Base-by-base conservation (phyloP, 1,140 invertebrate species). In the Dendroctonus valens region DNA sequence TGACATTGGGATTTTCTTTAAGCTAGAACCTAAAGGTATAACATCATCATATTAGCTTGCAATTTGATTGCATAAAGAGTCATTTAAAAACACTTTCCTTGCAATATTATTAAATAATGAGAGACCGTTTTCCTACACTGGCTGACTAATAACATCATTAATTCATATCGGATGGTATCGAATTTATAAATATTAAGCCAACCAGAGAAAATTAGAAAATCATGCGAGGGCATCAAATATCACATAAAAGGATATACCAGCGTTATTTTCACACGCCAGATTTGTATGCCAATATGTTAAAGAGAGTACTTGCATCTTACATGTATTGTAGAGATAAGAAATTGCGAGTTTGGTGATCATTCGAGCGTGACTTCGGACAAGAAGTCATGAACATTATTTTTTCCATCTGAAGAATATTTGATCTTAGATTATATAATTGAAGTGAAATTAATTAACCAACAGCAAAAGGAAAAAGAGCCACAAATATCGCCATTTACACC, bases 201-300 rank as follows among this genome's bases (percentile, higher is more conserved):
- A 61, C 46, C 60, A 54, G 40, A 63, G 50, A 63, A 63, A 63
- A 63, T 53, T 53, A 53, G 60, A 63, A 63, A 63, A 63, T 53
- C 51, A 63, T 54, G 60, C 39, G 50, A 26, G 12, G 51, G 60
- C 50, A 63, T 63, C 51, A 50, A 63, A 53, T 63, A 44, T 54
- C 50, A 15, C 60, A 63, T 63, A 54, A 63, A 61, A 61, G 59
- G 59, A 61, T 61, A 61, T 61, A 46, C 59, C 40, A 53, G 42
- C 60, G 60, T 44, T 63, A 44, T 63, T 53, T 63, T 63, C 60
- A 63, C 60, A 63, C 60, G 60, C 8, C 42, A 49, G 37, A 51
- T 61, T 61, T 61, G 48, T 61, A 52, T 61, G 48, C 59, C 49
- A 61, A 61, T 61, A 61, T 49, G 42, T 61, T 61, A 51, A 61